These are phyloP conservation scores for Mycteria americana DNA, from an alignment of 2,797 vertebrate species.

Conservation along the genomic window DNA sequence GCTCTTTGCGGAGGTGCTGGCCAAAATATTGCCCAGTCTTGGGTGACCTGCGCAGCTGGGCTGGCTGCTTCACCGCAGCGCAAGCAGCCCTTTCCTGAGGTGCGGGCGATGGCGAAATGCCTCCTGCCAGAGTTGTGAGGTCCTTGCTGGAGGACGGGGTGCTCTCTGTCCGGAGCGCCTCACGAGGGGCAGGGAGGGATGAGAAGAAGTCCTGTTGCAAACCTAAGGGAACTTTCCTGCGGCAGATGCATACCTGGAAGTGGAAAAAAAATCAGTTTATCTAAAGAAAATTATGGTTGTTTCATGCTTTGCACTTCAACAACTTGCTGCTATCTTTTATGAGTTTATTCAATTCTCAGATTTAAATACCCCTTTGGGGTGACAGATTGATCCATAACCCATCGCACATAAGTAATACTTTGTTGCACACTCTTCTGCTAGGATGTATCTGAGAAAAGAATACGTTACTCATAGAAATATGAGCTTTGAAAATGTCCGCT, in stretches of 20 bases:
- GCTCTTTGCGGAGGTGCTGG: not conserved
- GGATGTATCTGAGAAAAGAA: fast-evolving
- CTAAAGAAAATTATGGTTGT: fast-evolving
- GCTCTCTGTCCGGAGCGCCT: not conserved
- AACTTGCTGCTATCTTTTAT: fast-evolving
- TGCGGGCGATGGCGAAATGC: fast-evolving
- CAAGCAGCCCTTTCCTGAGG: not conserved
- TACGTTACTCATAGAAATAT: fast-evolving
- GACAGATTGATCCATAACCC: not conserved
- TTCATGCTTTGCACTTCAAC: not conserved
- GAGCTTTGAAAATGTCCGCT: fast-evolving
- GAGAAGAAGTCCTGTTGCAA: not conserved
- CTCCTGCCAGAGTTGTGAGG: not conserved
- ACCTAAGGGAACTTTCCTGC: not conserved
- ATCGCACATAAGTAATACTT: fast-evolving
- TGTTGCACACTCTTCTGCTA: fast-evolving
- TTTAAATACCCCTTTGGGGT: not conserved
- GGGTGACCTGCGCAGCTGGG: not conserved
- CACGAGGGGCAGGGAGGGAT: not conserved
- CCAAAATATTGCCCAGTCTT: not conserved
- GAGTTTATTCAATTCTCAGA: fast-evolving
- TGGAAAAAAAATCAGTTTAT: not conserved
- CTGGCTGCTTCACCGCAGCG: fast-evolving
- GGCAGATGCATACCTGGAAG: not conserved
- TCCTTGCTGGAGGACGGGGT: not conserved